A percentile compares a stretch with the other conserved stretches of the same genome.
Conservation (phyloP, 2,888 invertebrate species). For the Pristionchus mayeri region DNA sequence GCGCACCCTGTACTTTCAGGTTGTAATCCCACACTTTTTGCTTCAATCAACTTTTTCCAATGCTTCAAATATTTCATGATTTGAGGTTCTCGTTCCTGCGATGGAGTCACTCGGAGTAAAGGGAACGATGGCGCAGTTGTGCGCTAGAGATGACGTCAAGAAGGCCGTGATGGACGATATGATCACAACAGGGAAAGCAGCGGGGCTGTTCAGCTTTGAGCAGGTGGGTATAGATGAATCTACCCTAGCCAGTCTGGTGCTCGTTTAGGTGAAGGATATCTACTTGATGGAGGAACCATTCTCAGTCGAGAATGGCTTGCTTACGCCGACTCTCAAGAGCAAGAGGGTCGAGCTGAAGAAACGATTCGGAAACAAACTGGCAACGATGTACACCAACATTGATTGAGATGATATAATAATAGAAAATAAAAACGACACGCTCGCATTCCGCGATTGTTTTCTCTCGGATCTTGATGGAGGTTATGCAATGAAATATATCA, state of each 20-base stretch:
- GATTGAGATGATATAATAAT: too few species aligned
- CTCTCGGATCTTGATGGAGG: too few species aligned
- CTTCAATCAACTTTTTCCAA: too few species aligned
- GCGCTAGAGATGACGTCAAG: conserved; percentile 82
- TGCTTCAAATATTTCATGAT: too few species aligned
- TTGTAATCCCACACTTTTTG: too few species aligned
- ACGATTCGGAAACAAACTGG: too few species aligned
- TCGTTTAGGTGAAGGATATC: neutral
- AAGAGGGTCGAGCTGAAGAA: conserved; percentile 69
- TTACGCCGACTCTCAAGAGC: conserved; percentile 93
- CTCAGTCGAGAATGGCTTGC: conserved; percentile 94
- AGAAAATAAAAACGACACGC: too few species aligned
- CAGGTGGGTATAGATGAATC: conserved; percentile 82
- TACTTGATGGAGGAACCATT: conserved; percentile 84
- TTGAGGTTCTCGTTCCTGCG: conserved; percentile 61
- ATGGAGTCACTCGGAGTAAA: conserved; percentile 54
- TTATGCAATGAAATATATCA: too few species aligned
- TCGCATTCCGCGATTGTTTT: too few species aligned
- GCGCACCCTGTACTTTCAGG: too few species aligned
- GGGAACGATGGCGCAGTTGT: conserved; percentile 66
- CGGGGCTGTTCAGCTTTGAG: conserved; percentile 94
- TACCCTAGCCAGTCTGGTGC: neutral
- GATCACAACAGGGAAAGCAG: conserved; percentile 89
- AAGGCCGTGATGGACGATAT: conserved; percentile 91
- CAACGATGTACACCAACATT: too few species aligned